Evolutionary conservation across 1,140 invertebrate species (phyloP), one percentile per base, ranked within the genome.

Genomic region (Drosophila varians): DNA sequence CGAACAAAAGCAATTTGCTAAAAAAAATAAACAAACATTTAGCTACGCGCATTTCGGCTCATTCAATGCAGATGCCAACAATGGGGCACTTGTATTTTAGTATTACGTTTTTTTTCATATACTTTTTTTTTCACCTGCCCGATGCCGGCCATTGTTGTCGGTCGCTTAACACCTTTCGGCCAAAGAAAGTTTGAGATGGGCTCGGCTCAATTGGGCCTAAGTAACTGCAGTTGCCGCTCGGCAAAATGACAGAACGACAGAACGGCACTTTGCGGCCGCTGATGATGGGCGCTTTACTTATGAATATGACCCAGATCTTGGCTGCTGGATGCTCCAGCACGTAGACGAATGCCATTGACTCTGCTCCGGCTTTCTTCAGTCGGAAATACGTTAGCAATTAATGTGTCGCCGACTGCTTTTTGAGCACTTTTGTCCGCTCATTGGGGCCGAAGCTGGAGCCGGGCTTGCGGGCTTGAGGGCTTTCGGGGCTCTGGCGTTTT

Each of bases 11-110:
- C 66, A 87, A 80, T 87, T 86, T 87, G 80, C 80, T 86, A 77
- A 86, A 74, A 86, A 74, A 79, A 86, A 87, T 87, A 86, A 86
- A 80, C 64, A 80, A 86, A 86, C 74, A 87, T 87, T 87, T 86
- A 52, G 80, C 75, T 83, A 83, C 79, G 79, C 79, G 75, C 49
- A 66, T 75, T 78, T 77, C 68, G 76, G 64, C 73, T 87, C 62
- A 87, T 74, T 86, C 55, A 73, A 69, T 53, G 57, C 61, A 62
- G 58, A 19, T 16, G 26, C 36, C 28, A 64, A 82, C 79, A 84
- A 69, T 79, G 51, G 51, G 49, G 43, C 48, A 43, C 52, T 73
- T 51, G 43, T 48, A 53, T 42, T 52, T 58, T 45, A 60, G 49
- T 57, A 80, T 66, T 83, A 77, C 5, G n/a, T n/a, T n/a, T 36